These are phyloP conservation scores for Orestias chungarensis DNA, from an alignment of 2,797 vertebrate genomes.

Conservation along the genomic window DNA sequence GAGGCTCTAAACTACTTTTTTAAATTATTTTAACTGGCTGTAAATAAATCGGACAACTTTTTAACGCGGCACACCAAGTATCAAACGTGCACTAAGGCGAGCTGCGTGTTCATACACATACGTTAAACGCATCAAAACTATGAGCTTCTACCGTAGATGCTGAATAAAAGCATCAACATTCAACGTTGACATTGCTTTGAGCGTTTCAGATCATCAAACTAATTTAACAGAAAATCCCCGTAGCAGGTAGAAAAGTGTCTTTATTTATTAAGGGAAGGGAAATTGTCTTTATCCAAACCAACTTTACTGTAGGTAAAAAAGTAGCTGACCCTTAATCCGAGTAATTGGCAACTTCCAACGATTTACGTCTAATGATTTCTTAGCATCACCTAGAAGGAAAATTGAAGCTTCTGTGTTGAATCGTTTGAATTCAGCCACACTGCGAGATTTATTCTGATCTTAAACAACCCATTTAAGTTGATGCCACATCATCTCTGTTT, in stretches of 20 bases:
- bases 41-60: slow-evolving; percentile 5
- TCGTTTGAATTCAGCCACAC: too few relatives aligned
- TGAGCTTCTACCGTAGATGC: neutral
- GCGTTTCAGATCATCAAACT: neutral
- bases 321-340: too few relatives aligned
- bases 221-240: neutral
- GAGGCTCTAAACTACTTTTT: neutral
- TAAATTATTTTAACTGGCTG: slow-evolving; percentile 3
- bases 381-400: too few relatives aligned
- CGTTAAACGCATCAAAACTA: neutral
- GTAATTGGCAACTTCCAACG: too few relatives aligned
- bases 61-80: slow-evolving; percentile 1
- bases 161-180: neutral
- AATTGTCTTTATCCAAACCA: neutral
- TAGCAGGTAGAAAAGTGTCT: neutral
- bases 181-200: neutral
- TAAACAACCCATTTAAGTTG: too few relatives aligned
- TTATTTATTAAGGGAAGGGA: neutral
- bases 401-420: too few relatives aligned
- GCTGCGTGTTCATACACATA: too few relatives aligned
- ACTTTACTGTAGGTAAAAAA: too few relatives aligned
- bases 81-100: neutral
- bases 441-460: too few relatives aligned
- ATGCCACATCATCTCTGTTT: too few relatives aligned
- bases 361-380: too few relatives aligned